Evolutionary conservation across 2,797 vertebrate genomes (phyloP), one percentile per base, ranked within the genome.

Genomic region (Australoheros facetus): DNA sequence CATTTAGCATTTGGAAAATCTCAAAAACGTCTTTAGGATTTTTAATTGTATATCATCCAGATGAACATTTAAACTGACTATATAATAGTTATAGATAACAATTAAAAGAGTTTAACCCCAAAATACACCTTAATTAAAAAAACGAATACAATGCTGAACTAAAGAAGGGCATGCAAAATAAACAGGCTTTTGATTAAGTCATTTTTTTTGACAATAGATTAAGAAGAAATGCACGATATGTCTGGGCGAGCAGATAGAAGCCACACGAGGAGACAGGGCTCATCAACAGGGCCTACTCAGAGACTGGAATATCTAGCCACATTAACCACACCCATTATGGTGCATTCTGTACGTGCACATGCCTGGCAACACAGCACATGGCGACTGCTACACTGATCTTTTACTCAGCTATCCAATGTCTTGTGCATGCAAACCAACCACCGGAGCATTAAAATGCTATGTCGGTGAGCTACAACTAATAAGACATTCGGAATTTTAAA

Each of bases 221-320:
- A 55, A 76, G 57, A 39, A 70, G 59, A 80, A 85, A 73, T 62
- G 54, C 71, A 82, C 80, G 73, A 81, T 74, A 54, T 77, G 86
- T 87, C 82, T 86, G 82, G 48, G 70, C 3, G 73, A 90, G 71
- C 70, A 45, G 80, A 90, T 26, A 88, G 82, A 92, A 84, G 75
- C 87, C 88, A 66, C 80, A 81, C 75, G 54, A 85, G 89, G 90
- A 94, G 91, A 91, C 85, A 60, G 86, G 82, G 84, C 87, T 91
- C 91, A 92, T 93, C 88, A 92, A 88, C 75, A 79, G 79, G 84
- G 75, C 82, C 86, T 89, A 86, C 87, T 79, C 81, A 82, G 66
- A 86, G 91, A 88, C 87, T 91, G 89, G 90, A 93, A 89, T 88
- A 94, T 92, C 84, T 89, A 82, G 88, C 90, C 88, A 82, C 89